Conservation (phyloP, 2,888 invertebrate species). For the Encarsia formosa region DNA sequence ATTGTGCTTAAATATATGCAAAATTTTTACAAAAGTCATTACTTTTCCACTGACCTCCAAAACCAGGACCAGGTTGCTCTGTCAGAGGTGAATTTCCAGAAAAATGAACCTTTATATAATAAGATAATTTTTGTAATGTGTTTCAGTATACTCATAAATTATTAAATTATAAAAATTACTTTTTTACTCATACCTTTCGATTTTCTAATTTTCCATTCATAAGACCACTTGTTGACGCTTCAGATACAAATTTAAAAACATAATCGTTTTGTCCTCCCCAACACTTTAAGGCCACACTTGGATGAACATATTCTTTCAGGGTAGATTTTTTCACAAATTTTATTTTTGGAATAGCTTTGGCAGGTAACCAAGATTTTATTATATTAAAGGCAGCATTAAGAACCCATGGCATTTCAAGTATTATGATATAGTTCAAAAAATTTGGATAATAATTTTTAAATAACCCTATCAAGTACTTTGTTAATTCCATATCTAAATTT, state of each 20-base stretch:
- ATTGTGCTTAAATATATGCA: not conserved
- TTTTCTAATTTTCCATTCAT: slow-evolving; percentile 49
- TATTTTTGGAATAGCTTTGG: slow-evolving; percentile 83
- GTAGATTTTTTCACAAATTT: slow-evolving; percentile 76
- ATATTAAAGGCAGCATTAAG: slow-evolving; percentile 87
- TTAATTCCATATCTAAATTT: slow-evolving; percentile 90
- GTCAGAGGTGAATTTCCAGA: slow-evolving; percentile 58
- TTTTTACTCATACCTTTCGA: slow-evolving; percentile 58
- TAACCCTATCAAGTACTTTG: slow-evolving; percentile 78
- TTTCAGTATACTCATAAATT: not conserved
- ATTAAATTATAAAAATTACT: slow-evolving; percentile 12
- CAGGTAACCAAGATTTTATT: slow-evolving; percentile 80
- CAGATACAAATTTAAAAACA: slow-evolving; percentile 67
- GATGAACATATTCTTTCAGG: slow-evolving; percentile 69
- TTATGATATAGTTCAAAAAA: slow-evolving; percentile 81
- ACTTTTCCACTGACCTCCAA: slow-evolving; percentile 38
- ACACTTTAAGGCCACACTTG: slow-evolving; percentile 67
- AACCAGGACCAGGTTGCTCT: slow-evolving; percentile 46
- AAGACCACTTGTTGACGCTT: slow-evolving; percentile 45
- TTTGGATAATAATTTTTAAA: slow-evolving; percentile 87
- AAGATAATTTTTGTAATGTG: not conserved
- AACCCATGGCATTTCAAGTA: slow-evolving; percentile 94
- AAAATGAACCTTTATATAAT: slow-evolving; percentile 61
- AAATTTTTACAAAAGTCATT: slow-evolving; percentile 39
- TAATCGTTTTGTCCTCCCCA: slow-evolving; percentile 82